phyloP scores from a whole-genome alignment of 2,888 invertebrate species.

The Timandra comae region DNA sequence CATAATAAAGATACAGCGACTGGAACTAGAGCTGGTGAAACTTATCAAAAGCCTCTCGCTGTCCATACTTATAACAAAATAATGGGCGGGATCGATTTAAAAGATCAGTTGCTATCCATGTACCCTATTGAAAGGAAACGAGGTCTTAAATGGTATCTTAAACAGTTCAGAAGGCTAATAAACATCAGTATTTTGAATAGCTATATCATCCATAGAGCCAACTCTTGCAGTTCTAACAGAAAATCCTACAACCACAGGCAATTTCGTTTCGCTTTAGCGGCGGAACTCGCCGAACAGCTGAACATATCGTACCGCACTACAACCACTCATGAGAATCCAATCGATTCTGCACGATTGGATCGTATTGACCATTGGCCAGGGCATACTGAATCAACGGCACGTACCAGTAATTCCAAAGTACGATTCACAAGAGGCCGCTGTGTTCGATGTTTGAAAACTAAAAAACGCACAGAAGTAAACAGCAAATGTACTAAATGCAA shows the following conservation, averaged over 20 bases:
- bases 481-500: too few relatives aligned
- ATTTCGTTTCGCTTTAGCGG: not conserved
- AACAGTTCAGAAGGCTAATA: not conserved
- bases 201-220: not conserved
- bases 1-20: constrained; percentile 1
- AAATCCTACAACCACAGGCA: not conserved
- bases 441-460: too few relatives aligned
- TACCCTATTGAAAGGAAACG: not conserved
- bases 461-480: too few relatives aligned
- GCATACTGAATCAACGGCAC: too few relatives aligned
- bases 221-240: not conserved
- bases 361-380: too few relatives aligned
- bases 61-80: not conserved
- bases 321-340: too few relatives aligned
- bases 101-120: not conserved
- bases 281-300: not conserved
- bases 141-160: not conserved
- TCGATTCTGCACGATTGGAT: too few relatives aligned
- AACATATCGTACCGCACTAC: too few relatives aligned
- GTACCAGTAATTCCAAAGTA: too few relatives aligned
- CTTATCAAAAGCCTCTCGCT: not conserved
- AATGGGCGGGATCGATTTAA: not conserved
- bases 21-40: constrained; percentile 3
- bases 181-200: not conserved
- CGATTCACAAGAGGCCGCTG: too few relatives aligned